Evolutionary conservation across 2,113 vertebrate species (phyloP), one percentile per base, ranked within the genome.

Genomic region (Sylvia atricapilla): DNA sequence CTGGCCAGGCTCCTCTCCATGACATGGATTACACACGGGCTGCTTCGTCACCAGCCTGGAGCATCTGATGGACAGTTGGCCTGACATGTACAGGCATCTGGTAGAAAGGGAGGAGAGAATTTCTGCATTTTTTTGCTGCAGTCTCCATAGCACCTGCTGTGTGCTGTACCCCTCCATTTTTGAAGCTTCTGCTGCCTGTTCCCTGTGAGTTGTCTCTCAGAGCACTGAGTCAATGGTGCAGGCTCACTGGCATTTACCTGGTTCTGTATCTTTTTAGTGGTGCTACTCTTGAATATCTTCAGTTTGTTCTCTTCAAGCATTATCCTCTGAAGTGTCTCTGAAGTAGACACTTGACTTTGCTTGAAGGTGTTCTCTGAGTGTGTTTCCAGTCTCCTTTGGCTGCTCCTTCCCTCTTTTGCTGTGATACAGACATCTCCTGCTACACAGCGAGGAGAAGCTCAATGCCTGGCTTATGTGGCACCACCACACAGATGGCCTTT

Each of bases 141-240:
- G 27, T 43, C 33, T 75, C 25, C 6, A 10, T 28, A 41, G 31
- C 49, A 37, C 4, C 20, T 27, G 59, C 24, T 0, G 0, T 47
- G 16, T 33, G 21, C 66, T 7, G 13, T 37, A 23, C 8, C 0
- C 12, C 28, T 58, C 43, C 21, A 2, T 46, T 49, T 62, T 15
- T 47, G 63, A 52, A 63, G 44, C 24, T n/a, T 63, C 7, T 64
- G 52, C 53, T 22, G 11, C 73, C 53, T 81, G 13, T 49, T 83
- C 18, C 43, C 23, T 59, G 20, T 60, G 58, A 73, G 35, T 10
- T 8, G 31, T 68, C 69, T 24, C 44, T 67, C 11, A 33, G 37
- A 49, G 28, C n/a, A 3, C 2, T 15, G 25, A 37, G 44, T 43
- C 28, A 58, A 43, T 35, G 31, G 83, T 87, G 37, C 4, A 5